phyloP scores from a whole-genome alignment of 2,113 vertebrate genomes.

The Struthidea cinerea region DNA sequence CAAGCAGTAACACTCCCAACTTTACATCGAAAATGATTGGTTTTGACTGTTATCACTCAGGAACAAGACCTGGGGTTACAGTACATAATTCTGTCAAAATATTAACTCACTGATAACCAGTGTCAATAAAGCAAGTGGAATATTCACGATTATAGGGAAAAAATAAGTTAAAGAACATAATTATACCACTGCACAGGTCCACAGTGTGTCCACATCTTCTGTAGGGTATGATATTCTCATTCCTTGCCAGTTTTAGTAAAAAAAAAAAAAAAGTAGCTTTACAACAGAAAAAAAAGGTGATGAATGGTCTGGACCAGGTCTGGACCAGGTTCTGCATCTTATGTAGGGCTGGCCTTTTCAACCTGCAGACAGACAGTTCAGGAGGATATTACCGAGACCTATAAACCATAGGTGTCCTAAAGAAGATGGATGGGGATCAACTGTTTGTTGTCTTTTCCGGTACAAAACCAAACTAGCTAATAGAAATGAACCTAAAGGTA shows the following conservation, averaged over 20 bases:
- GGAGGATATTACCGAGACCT: background rate
- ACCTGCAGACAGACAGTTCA: background rate
- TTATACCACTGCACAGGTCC: background rate
- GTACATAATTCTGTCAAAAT: background rate
- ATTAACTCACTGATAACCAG: background rate
- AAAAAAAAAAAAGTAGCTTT: background rate
- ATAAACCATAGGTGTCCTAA: background rate
- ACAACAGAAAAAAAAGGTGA: background rate
- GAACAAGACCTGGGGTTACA: background rate
- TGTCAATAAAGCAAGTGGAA: background rate
- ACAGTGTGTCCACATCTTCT: background rate
- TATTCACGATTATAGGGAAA: background rate
- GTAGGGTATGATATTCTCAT: background rate
- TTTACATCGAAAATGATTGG: background rate
- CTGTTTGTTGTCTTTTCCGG: background rate
- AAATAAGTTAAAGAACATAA: background rate
- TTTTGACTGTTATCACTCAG: background rate
- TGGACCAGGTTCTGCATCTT: background rate
- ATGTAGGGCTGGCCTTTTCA: background rate
- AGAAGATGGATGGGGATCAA: background rate
- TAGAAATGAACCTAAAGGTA: background rate
- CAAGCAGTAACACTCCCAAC: background rate
- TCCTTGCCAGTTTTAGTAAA: rapidly evolving
- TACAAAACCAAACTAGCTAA: background rate
- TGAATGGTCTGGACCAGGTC: background rate